Evolutionary conservation across 1,140 invertebrate genomes (phyloP), one percentile per base, ranked within the genome.

Genomic region (Drosophila willistoni): DNA sequence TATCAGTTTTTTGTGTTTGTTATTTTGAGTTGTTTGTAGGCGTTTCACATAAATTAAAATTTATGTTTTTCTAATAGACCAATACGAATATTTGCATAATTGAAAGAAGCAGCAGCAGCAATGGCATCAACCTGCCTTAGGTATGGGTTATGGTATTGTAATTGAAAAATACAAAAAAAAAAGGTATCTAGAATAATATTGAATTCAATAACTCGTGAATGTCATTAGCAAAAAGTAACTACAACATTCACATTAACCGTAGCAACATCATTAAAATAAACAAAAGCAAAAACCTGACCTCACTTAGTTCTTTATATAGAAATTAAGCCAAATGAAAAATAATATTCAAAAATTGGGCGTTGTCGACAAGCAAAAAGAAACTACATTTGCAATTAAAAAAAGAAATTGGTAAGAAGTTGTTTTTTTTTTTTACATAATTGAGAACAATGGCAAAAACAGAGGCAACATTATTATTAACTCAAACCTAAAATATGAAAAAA

Each of bases 1-100:
- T 68, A 44, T 42, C 29, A 29, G 29, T 72, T 63, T 51, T 47
- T 71, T 78, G 25, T 69, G 14, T 69, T 75, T 61, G 62, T 69
- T 51, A n/a, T n/a, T n/a, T n/a, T n/a, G n/a, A n/a, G n/a, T n/a
- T 82, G 79, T 47, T 81, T 79, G 83, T 86, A 62, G 76, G 71
- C 63, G 65, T 63, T 22, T 67, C 60, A 79, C 57, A 79, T 76
- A 86, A 86, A 86, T 86, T 86, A 79, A 86, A 86, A 86, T 86
- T 79, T 72, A 86, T 86, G 82, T 75, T 73, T 81, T 66, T 68
- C 69, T 86, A 79, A 86, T 86, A 81, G 75, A 79, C 42, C 62
- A 68, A 44, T n/a, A 14, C 42, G 6, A 44, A 44, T 68, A 81
- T 85, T 64, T 86, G 83, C 82, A 86, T 86, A 87, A 87, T 82